phyloP scores from a whole-genome alignment of 2,888 invertebrate species.

The Cryptocephalus primarius region DNA sequence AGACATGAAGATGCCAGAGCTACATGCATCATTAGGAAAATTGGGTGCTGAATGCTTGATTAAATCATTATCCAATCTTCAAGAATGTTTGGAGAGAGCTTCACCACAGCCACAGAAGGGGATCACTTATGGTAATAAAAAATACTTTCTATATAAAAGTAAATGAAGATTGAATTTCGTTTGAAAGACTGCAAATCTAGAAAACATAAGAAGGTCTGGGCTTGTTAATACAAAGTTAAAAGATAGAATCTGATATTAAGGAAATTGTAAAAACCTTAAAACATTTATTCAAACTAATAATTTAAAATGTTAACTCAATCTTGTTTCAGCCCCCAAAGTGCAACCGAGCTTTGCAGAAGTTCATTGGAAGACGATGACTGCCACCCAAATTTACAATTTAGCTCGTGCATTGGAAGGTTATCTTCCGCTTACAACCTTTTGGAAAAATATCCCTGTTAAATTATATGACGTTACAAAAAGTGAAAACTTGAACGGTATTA shows the following conservation, averaged over 20 bases:
- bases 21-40: conserved; percentile 52
- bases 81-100: conserved; percentile 45
- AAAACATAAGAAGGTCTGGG: no score
- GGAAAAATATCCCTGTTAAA: conserved; percentile 50
- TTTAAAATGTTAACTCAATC: no score
- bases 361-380: conserved; percentile 54
- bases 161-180: not conserved
- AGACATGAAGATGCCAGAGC: conserved; percentile 52
- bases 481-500: conserved; percentile 2
- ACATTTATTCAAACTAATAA: no score
- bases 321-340: conserved; percentile 60
- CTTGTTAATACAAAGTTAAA: no score
- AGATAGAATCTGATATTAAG: no score
- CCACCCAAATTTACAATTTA: conserved; percentile 56
- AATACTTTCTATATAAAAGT: not conserved
- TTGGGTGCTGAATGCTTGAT: conserved; percentile 59
- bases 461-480: conserved; percentile 40
- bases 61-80: conserved; percentile 49
- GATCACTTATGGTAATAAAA: conserved; percentile 57
- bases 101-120: conserved; percentile 48
- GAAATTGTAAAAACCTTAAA: no score
- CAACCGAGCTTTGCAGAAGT: conserved; percentile 48
- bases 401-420: conserved; percentile 58
- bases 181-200: no score
- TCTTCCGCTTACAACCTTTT: conserved; percentile 50